These are phyloP conservation scores for Nicator chloris DNA, from an alignment of 2,113 vertebrate genomes.

Conservation along the genomic window DNA sequence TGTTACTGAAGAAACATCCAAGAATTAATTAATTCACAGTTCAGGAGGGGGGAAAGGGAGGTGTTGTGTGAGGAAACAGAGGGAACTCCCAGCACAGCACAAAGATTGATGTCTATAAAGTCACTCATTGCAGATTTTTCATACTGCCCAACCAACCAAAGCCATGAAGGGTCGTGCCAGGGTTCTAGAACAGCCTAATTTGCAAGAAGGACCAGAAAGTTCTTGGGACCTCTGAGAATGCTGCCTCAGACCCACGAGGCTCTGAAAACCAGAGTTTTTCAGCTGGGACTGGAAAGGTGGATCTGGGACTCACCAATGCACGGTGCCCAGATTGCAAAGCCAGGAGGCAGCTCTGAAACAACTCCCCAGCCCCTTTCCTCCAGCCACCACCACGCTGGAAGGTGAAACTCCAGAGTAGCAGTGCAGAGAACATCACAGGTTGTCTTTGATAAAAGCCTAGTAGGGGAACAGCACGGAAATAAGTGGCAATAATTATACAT, in stretches of 20 bases:
- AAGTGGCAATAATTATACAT: slow-evolving; percentile 35
- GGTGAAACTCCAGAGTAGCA: neutral
- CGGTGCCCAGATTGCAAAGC: neutral
- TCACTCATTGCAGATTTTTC: neutral
- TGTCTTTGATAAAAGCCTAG: neutral
- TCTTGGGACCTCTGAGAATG: neutral
- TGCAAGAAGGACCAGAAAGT: neutral
- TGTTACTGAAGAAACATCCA: neutral
- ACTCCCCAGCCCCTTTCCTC: neutral
- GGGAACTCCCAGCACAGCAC: neutral
- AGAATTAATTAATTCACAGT: neutral
- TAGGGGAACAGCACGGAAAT: neutral
- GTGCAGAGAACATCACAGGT: neutral
- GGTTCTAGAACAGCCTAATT: neutral
- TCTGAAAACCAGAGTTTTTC: neutral
- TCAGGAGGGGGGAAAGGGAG: neutral
- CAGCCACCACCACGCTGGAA: neutral
- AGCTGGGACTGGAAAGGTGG: neutral
- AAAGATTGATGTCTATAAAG: neutral
- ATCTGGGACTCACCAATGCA: neutral
- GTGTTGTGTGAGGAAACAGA: neutral
- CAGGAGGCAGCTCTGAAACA: neutral
- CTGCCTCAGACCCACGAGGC: neutral
- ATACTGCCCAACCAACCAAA: neutral
- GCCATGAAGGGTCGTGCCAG: rapidly evolving